phyloP scores from a whole-genome alignment of 2,113 vertebrate genomes.

The Urocolius indicus region DNA sequence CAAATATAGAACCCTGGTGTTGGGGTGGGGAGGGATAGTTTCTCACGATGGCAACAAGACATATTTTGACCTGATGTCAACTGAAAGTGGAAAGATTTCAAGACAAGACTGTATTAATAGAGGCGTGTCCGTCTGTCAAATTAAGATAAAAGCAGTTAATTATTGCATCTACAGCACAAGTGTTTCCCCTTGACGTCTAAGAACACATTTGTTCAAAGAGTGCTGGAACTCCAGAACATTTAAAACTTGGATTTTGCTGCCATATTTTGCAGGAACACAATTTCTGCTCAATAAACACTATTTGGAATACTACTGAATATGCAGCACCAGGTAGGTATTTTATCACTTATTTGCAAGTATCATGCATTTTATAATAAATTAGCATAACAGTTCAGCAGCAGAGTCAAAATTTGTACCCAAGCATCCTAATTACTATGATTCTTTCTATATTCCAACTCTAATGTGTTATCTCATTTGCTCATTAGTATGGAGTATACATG shows the following conservation, averaged over 20 bases:
- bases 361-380: constrained; percentile 58
- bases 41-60: background rate
- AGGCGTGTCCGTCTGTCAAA: background rate
- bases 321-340: constrained; percentile 23
- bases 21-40: background rate
- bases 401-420: constrained; percentile 37
- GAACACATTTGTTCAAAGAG: background rate
- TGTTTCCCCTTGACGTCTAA: background rate
- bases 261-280: background rate
- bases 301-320: background rate
- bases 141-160: constrained; percentile 15
- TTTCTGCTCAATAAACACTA: constrained; percentile 26
- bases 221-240: background rate
- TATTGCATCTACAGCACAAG: background rate
- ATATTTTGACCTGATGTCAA: background rate
- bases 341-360: constrained; percentile 55
- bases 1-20: background rate
- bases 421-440: constrained; percentile 38
- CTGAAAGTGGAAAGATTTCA: background rate
- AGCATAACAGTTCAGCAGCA: constrained; percentile 54
- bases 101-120: background rate
- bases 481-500: constrained; percentile 47
- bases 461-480: constrained; percentile 35
- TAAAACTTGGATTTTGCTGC: background rate
- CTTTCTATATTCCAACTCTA: constrained; percentile 9